Percentiles rank a stretch among this genome's conserved stretches.
Conservation (phyloP, 2,113 vertebrate genomes). For the Xenus cinereus region DNA sequence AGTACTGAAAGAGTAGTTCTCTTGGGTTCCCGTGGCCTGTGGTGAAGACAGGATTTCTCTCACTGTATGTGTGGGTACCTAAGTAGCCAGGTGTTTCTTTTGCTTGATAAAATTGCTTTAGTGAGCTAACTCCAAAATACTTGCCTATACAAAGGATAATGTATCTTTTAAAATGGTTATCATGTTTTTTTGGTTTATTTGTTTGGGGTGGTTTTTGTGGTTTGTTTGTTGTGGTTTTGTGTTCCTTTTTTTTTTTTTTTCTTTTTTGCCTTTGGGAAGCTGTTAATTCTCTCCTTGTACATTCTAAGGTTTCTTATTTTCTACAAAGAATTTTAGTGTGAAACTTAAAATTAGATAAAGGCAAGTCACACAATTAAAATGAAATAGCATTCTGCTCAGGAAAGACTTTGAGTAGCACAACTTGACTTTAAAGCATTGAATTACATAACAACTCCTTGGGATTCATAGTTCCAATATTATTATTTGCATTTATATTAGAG, state of each 20-base stretch:
- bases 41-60: neutral
- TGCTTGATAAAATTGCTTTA: neutral
- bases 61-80: neutral
- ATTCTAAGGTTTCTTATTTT: neutral
- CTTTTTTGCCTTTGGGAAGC: neutral
- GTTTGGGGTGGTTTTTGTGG: neutral
- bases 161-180: neutral
- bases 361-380: neutral
- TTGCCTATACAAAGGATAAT: neutral
- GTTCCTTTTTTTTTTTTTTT: neutral
- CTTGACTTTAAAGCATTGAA: neutral
- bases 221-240: neutral
- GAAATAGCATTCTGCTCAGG: neutral
- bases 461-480: neutral
- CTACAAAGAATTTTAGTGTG: neutral
- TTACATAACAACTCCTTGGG: neutral
- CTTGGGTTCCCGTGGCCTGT: neutral
- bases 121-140: neutral
- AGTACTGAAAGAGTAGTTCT: neutral
- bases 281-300: neutral
- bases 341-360: neutral
- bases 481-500: constrained; percentile 35
- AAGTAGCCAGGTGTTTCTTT: neutral
- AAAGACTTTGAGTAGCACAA: neutral
- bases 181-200: neutral